phyloP scores from a whole-genome alignment of 2,113 vertebrate species.

The Mesoclemmys tuberculata region DNA sequence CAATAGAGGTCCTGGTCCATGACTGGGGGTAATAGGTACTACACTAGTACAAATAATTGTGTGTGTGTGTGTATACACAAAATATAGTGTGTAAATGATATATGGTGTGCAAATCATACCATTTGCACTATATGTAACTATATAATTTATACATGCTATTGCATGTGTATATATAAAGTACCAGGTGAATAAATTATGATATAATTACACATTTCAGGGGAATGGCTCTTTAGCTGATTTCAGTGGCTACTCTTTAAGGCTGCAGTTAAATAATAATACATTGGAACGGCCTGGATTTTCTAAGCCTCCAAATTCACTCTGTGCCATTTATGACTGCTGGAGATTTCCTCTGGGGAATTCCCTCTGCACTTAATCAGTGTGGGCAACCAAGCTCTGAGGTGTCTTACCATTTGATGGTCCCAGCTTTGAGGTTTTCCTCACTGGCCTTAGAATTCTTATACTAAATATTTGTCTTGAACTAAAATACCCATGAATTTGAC shows the following conservation, averaged over 20 bases:
- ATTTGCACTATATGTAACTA: not conserved
- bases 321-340: not conserved
- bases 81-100: not conserved
- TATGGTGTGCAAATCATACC: not conserved
- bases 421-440: not conserved
- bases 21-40: not conserved
- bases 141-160: not conserved
- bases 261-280: not conserved
- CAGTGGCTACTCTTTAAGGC: not conserved
- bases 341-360: not conserved
- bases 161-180: not conserved
- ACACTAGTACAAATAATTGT: not conserved
- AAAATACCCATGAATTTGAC: not conserved
- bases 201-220: not conserved
- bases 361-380: fast-evolving
- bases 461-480: fast-evolving
- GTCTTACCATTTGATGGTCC: not conserved
- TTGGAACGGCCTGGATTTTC: slow-evolving; percentile 22
- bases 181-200: fast-evolving
- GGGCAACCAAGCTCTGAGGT: not conserved
- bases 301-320: not conserved
- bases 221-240: not conserved
- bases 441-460: not conserved
- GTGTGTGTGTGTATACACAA: not conserved
- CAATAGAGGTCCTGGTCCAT: not conserved